These are phyloP conservation scores for Rafetus swinhoei DNA, from an alignment of 2,113 vertebrate species.

Conservation along the genomic window DNA sequence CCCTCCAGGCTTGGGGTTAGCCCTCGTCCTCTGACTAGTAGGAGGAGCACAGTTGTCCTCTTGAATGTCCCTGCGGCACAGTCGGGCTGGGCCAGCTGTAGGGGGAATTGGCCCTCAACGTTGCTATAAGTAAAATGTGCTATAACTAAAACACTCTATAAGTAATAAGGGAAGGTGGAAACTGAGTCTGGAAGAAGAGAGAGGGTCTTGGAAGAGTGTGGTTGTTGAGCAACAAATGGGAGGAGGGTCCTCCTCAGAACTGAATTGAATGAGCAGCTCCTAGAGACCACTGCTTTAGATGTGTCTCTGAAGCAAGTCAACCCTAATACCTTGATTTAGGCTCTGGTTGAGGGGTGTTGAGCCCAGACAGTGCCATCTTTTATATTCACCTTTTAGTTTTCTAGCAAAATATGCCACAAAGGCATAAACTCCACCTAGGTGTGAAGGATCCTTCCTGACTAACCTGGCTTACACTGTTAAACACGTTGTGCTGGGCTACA, in stretches of 20 bases:
- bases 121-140: background rate
- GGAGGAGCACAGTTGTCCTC: background rate
- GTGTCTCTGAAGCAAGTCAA: background rate
- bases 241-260: background rate
- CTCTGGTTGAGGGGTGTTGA: background rate
- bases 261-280: background rate
- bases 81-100: background rate
- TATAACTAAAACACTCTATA: background rate
- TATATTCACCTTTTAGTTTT: background rate
- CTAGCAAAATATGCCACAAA: background rate
- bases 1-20: background rate
- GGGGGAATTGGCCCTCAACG: background rate
- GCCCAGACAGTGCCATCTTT: background rate
- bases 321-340: background rate
- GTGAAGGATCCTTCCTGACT: background rate
- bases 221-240: background rate
- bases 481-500: background rate
- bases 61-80: background rate
- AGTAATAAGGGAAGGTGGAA: background rate
- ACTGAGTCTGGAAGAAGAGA: background rate
- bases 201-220: background rate
- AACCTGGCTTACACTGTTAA: background rate
- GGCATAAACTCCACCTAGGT: accelerated
- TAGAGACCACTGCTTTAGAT: background rate
- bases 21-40: background rate